phyloP scores from a whole-genome alignment of 2,113 vertebrate genomes.

The Rallus limicola region DNA sequence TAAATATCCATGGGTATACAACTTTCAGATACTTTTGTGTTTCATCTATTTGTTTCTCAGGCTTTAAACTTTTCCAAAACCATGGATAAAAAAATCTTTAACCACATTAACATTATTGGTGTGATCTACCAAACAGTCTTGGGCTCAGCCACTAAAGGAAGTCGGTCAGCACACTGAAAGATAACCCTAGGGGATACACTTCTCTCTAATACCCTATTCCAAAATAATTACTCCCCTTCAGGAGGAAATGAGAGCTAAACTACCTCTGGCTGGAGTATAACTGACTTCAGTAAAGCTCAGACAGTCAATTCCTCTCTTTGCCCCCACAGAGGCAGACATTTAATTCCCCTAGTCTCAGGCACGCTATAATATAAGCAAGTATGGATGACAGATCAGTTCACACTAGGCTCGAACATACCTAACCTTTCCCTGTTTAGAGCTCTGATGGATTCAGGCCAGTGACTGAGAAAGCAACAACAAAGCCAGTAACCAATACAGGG shows the following conservation, averaged over 20 bases:
- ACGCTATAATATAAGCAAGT: constrained; percentile 22
- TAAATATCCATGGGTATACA: background rate
- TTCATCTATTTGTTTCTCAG: background rate
- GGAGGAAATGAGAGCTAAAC: background rate
- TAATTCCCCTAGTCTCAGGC: background rate
- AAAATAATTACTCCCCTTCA: constrained; percentile 1
- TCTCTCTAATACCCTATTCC: constrained; percentile 7
- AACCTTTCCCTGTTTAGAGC: constrained; percentile 58
- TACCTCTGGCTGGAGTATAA: background rate
- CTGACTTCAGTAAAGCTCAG: background rate
- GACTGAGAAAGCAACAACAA: constrained; percentile 36
- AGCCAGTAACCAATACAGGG: background rate
- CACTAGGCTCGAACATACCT: background rate
- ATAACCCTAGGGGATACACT: background rate
- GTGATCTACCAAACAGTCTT: background rate
- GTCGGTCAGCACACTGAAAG: background rate
- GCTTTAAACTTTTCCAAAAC: background rate
- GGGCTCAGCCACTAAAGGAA: background rate
- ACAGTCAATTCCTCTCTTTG: background rate
- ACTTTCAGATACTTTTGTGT: background rate
- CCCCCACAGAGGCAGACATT: background rate
- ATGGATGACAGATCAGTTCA: constrained; percentile 37
- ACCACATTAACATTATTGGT: background rate
- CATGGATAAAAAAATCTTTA: background rate
- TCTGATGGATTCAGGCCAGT: constrained; percentile 47